Base-by-base conservation (phyloP, 2,888 invertebrate species). In the Thera britannica region DNA sequence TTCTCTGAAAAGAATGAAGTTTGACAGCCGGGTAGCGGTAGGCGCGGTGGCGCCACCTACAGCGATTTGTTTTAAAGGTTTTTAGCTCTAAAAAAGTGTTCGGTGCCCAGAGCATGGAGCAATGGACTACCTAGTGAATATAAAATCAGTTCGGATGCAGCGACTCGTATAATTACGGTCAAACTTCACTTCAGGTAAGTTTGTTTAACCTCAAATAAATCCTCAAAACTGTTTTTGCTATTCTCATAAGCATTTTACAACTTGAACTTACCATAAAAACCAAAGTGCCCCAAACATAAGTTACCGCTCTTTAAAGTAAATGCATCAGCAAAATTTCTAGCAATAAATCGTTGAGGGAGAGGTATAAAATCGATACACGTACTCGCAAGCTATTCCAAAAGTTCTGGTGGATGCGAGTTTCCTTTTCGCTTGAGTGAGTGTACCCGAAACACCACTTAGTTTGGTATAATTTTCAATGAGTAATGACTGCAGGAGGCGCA, bases 381-480 rank as follows among this genome's bases (percentile, higher is more conserved):
- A 75, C 75, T 78, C 76, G 65, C 75, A 74, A 74, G 74, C 75
- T 73, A 74, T 78, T 78, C 69, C 61, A 51, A 64, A 64, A 65
- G 68, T 78, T 79, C 78, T 56, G 38, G 58, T 63, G 49, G 63
- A 61, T 60, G 12, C 62, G 79, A 73, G 72, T 76, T 75, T 76
- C 72, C 72, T 73, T 70, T 72, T 79, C 83, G 84, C 85, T 83
- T 85, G 89, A 87, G 83, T 87, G 89, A 82, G 73, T 84, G 77
- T 85, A 91, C 89, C 86, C 87, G 91, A 90, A 90, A 89, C 86
- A 87, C 89, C 90, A 92, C 92, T 92, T 91, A 92, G 88, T 82
- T 81, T 82, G 82, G 90, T 89, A 92, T 91, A 90, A 90, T 92
- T 90, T 92, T 89, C 90, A 90, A 90, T 92, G 92, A 93, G 87